phyloP scores from a whole-genome alignment of 2,797 vertebrate genomes.

The Myotis myotis region DNA sequence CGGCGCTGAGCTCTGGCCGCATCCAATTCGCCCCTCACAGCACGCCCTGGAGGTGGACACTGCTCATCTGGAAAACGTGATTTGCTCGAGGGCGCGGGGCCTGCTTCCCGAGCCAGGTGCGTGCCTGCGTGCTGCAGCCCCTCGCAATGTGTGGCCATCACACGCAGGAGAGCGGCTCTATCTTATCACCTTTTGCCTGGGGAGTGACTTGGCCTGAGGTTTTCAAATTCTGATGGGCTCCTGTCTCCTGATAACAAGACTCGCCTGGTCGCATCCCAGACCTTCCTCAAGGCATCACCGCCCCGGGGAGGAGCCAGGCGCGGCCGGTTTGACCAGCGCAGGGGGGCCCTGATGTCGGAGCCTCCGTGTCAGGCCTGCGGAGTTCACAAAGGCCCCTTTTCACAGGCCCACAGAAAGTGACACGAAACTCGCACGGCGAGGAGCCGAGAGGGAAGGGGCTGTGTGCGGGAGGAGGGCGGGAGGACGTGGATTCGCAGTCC shows the following conservation, averaged over 20 bases:
- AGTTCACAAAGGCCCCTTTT: background rate
- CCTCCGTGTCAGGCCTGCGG: background rate
- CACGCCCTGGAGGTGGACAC: background rate
- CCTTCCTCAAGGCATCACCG: background rate
- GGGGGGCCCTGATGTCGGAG: background rate
- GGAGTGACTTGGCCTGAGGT: background rate
- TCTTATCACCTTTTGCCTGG: background rate
- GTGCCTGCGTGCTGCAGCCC: background rate
- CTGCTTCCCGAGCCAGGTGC: background rate
- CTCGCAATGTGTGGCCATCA: background rate
- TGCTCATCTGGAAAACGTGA: background rate
- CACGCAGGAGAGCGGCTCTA: conserved; percentile 2
- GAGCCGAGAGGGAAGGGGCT: background rate
- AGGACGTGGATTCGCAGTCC: background rate
- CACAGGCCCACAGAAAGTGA: background rate
- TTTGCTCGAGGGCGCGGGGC: background rate
- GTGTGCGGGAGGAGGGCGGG: no score
- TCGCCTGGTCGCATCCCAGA: background rate
- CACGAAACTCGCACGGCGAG: background rate
- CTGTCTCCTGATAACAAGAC: background rate
- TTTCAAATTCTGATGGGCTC: background rate
- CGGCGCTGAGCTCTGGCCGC: background rate
- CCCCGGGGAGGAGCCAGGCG: background rate
- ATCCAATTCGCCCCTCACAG: background rate
- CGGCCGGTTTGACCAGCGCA: background rate